Percentiles rank a stretch among this genome's conserved stretches.
phyloP scores from a whole-genome alignment of 2,113 vertebrate species.

The Callipepla californica region DNA sequence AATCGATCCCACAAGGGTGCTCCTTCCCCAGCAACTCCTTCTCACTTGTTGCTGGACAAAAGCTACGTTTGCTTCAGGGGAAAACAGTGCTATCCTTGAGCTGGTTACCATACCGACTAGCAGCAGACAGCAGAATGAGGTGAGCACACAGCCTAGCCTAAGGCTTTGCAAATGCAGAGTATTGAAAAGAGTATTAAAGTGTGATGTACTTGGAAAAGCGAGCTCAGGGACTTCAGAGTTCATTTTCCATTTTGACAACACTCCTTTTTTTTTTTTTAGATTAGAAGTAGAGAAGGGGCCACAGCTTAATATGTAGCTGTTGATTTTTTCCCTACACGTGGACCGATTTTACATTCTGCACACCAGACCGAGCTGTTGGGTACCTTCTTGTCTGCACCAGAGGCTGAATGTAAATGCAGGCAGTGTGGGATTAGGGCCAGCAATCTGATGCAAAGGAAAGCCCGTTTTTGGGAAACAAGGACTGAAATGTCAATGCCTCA shows the following conservation, averaged over 20 bases:
- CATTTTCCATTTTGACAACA: background rate
- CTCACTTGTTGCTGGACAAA: background rate
- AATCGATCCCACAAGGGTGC: background rate
- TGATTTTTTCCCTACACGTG: background rate
- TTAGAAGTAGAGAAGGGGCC: background rate
- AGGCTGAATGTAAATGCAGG: background rate
- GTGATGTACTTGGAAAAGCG: conserved; percentile 44
- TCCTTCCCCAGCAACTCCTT: background rate
- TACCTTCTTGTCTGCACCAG: background rate
- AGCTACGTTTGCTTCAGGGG: background rate
- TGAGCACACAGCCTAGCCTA: conserved; percentile 1
- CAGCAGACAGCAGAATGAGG: background rate
- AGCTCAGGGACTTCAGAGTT: conserved; percentile 14
- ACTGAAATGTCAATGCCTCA: background rate
- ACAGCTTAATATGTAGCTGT: background rate
- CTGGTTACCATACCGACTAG: background rate
- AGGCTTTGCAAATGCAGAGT: conserved; percentile 44
- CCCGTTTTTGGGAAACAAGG: background rate
- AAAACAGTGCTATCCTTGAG: background rate
- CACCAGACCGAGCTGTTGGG: background rate
- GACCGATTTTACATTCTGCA: background rate
- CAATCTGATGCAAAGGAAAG: background rate
- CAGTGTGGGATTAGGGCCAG: background rate
- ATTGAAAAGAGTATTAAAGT: conserved; percentile 47
- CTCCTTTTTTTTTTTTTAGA: background rate